phyloP scores from a whole-genome alignment of 2,888 invertebrate species.

The Mayetiola destructor region DNA sequence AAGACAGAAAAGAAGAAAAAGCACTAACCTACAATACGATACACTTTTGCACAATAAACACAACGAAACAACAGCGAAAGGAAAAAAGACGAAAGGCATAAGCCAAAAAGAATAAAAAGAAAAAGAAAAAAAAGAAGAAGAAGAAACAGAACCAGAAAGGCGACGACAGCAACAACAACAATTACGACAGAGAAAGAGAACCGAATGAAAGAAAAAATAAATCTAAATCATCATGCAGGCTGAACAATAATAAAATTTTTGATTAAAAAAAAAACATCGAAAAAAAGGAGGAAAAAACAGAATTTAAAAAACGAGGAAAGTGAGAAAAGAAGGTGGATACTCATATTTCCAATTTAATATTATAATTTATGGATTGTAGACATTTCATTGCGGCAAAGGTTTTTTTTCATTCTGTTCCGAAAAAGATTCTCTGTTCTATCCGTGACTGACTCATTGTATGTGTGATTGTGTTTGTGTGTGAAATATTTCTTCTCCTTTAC shows the following conservation, averaged over 20 bases:
- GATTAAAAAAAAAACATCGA: neutral
- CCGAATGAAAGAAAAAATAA: too few species aligned
- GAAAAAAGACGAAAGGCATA: neutral
- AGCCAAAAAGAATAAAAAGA: neutral
- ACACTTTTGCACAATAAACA: neutral
- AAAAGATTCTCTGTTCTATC: neutral
- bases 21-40: too few species aligned
- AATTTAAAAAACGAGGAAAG: neutral
- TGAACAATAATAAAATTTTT: too few species aligned
- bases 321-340: neutral
- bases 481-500: too few species aligned
- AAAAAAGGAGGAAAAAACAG: neutral
- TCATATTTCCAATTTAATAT: slow-evolving; percentile 1
- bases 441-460: neutral
- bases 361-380: slow-evolving; percentile 4
- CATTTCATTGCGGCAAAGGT: neutral
- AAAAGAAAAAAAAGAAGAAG: neutral
- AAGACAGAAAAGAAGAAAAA: too few species aligned
- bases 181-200: too few species aligned
- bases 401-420: too few species aligned
- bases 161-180: neutral
- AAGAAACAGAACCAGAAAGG: neutral
- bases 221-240: too few species aligned
- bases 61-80: neutral
- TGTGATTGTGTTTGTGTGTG: too few species aligned